These are phyloP conservation scores for Tympanuchus pallidicinctus DNA, from an alignment of 2,113 vertebrate species.

Conservation along the genomic window DNA sequence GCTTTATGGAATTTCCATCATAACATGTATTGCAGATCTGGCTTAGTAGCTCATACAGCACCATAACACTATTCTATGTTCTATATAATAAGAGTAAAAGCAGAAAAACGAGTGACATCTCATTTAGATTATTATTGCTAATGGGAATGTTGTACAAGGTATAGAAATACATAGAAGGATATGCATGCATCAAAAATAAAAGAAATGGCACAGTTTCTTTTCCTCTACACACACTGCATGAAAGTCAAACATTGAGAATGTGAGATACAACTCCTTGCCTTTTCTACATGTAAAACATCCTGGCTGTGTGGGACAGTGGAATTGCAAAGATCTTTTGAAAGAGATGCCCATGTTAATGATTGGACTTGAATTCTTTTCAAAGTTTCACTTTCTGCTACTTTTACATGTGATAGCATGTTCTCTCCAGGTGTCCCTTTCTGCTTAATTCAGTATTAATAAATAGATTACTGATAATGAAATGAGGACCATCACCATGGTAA, in stretches of 20 bases:
- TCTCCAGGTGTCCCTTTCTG: not conserved
- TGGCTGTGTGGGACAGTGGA: not conserved
- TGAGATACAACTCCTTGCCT: not conserved
- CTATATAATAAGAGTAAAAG: not conserved
- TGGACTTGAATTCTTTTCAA: not conserved
- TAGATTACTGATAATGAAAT: not conserved
- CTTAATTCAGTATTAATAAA: not conserved
- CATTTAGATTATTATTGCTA: not conserved
- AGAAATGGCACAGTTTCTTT: not conserved
- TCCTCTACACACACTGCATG: not conserved
- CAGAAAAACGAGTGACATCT: not conserved
- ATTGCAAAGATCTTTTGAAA: not conserved
- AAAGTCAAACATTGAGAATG: not conserved
- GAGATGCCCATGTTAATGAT: not conserved
- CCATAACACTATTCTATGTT: not conserved
- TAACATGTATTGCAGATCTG: constrained; percentile 36
- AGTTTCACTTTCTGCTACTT: not conserved
- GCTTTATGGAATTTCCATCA: constrained; percentile 35
- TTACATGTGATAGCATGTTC: not conserved
- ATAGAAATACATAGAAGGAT: not conserved
- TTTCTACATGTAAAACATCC: not conserved
- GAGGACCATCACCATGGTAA: not conserved
- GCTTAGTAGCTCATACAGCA: not conserved
- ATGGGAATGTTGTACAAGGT: not conserved
- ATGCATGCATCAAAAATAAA: not conserved